Base-by-base conservation (phyloP, 2,888 invertebrate species). In the Ferrisia virgata region DNA sequence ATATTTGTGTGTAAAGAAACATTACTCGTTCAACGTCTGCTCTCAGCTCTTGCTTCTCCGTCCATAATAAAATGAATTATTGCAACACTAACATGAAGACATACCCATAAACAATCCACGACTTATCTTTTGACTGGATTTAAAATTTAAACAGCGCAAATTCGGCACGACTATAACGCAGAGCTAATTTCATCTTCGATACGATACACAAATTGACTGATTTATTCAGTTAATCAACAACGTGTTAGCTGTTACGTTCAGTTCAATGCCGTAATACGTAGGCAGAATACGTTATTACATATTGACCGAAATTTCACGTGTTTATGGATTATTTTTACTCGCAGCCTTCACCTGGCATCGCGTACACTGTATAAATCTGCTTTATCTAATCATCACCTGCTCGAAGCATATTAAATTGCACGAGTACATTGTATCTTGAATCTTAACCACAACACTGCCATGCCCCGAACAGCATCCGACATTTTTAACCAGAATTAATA, bases 241-340 rank as follows among this genome's bases (percentile, higher is more conserved):
- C 58, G 58, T 22, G 58, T 64, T 64, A n/a, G n/a, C 28, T 18
- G 18, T 47, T n/a, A n/a, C n/a, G n/a, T n/a, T n/a, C 47, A 36
- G 13, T 9, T 43, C 58, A 64, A 64, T 64, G 58, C 25, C 58
- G 28, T 64, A 25, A 47, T 47, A 15, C 15, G 43, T 43, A 43
- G 47, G 4, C 18, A 43, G n/a, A n/a, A n/a, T n/a, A n/a, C n/a
- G n/a, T n/a, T n/a, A n/a, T n/a, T 15, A 64, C 28, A 64, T 25
- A 64, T 64, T 64, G 58, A 64, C 25, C 58, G 58, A 64, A 64
- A 64, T 64, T 64, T 64, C 58, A 64, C 58, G 25, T 64, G 58
- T 64, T 64, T 64, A 64, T 28, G 58, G 58, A 64, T 64, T 25
- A 64, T 47, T 25, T 64, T 64, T 28, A n/a, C n/a, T n/a, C n/a